phyloP scores from a whole-genome alignment of 1,140 invertebrate genomes.

The Drosophila nebulosa region DNA sequence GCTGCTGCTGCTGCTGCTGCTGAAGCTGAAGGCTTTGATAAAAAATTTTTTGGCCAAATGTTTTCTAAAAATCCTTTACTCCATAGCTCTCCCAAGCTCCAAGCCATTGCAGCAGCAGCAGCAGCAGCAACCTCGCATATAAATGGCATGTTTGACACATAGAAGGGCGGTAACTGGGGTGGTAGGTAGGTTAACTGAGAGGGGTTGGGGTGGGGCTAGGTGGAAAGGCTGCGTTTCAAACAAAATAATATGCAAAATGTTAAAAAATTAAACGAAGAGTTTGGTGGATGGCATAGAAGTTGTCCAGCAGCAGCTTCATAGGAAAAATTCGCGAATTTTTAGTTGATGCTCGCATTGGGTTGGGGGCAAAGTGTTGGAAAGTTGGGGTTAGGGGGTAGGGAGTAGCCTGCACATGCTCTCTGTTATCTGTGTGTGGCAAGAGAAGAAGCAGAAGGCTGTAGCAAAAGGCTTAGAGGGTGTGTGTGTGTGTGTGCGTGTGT shows the following conservation, averaged over 20 bases:
- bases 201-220: background rate
- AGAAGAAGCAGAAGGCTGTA: background rate
- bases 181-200: background rate
- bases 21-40: slow-evolving; percentile 77
- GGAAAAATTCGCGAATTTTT: slow-evolving; percentile 74
- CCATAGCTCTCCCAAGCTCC: slow-evolving; percentile 16
- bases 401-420: slow-evolving; percentile 49
- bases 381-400: background rate
- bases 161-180: slow-evolving; percentile 12
- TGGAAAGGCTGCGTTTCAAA: slow-evolving; percentile 56
- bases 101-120: slow-evolving; percentile 57
- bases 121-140: slow-evolving; percentile 52
- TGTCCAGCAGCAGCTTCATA: slow-evolving; percentile 44
- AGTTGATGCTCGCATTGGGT: slow-evolving; percentile 38
- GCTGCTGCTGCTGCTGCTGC: slow-evolving; percentile 36
- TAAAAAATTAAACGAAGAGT: slow-evolving; percentile 67
- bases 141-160: slow-evolving; percentile 77
- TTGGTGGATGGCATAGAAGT: slow-evolving; percentile 37
- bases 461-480: slow-evolving; percentile 20
- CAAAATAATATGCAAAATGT: slow-evolving; percentile 78
- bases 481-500: slow-evolving; percentile 64
- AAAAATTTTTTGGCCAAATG: slow-evolving; percentile 71
- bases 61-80: slow-evolving; percentile 68
- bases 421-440: slow-evolving; percentile 23
- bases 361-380: background rate